Evolutionary conservation across 2,113 vertebrate species (phyloP).

Genomic region (Apeltes quadracus): DNA sequence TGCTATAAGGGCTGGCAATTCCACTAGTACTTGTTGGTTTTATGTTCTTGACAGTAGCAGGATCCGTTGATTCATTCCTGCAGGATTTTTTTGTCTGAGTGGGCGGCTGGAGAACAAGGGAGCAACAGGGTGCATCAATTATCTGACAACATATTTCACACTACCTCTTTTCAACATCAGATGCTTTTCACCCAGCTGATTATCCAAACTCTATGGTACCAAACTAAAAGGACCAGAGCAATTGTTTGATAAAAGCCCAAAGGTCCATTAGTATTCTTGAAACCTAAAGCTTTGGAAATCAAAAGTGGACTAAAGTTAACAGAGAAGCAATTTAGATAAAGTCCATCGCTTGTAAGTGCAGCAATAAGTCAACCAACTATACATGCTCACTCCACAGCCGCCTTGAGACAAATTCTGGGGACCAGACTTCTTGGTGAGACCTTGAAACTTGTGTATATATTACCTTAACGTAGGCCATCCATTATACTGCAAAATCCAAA

Average conservation of each 20-base stretch:
- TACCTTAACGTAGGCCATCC: conserved; percentile 48
- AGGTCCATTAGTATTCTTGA: conserved; percentile 58
- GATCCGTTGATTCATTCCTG: conserved; percentile 62
- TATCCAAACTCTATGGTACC: conserved; percentile 60
- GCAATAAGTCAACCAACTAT: conserved; percentile 56
- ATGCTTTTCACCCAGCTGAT: conserved; percentile 59
- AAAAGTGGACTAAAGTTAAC: conserved; percentile 47
- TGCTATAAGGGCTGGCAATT: conserved; percentile 40
- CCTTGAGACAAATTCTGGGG: conserved; percentile 22
- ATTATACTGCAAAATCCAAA: conserved; percentile 41
- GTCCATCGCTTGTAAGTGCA: conserved; percentile 52
- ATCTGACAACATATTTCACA: conserved; percentile 66
- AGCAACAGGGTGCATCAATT: conserved; percentile 69
- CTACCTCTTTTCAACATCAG: conserved; percentile 54
- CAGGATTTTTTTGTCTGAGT: conserved; percentile 62
- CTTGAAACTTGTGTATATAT: conserved; percentile 46
- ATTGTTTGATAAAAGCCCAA: conserved; percentile 55
- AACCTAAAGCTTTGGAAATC: conserved; percentile 47
- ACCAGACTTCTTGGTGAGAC: conserved; percentile 24
- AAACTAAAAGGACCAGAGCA: conserved; percentile 49
- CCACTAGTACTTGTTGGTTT: conserved; percentile 35
- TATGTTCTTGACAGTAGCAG: conserved; percentile 55
- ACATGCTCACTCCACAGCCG: conserved; percentile 19
- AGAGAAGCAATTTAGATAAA: conserved; percentile 66
- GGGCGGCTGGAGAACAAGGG: conserved; percentile 60